Percentiles rank a stretch among this genome's conserved stretches.
Evolutionary conservation across 2,113 vertebrate genomes (phyloP).

Genomic region (Pelecanoides urinatrix): DNA sequence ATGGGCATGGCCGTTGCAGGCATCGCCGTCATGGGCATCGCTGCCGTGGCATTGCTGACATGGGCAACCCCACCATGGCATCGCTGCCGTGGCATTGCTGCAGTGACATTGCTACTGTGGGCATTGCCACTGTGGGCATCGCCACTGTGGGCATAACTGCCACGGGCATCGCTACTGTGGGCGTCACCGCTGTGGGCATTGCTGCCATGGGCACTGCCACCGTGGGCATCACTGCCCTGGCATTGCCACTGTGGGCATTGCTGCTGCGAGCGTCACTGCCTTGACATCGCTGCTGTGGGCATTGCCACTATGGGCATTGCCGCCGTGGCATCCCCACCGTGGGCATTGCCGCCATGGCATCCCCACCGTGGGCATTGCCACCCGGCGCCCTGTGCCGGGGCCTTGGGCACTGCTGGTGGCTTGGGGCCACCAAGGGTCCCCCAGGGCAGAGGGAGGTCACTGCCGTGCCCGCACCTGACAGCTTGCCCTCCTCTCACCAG

Average conservation of each 20-base stretch:
- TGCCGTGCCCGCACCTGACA: rapidly evolving
- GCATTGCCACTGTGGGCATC: background rate
- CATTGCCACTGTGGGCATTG: background rate
- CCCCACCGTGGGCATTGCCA: background rate
- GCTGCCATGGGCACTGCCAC: background rate
- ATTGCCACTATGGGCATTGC: background rate
- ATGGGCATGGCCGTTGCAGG: too few species aligned
- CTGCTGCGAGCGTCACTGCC: too few species aligned
- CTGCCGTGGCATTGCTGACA: background rate
- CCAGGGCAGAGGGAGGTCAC: background rate
- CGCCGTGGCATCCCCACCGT: background rate
- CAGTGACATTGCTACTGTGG: background rate
- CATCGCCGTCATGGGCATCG: background rate
- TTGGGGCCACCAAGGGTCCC: background rate
- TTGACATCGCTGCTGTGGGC: background rate
- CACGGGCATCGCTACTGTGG: too few species aligned
- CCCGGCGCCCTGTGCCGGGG: rapidly evolving
- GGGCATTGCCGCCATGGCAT: background rate
- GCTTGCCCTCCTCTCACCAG: background rate
- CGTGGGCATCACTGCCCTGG: rapidly evolving
- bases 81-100: background rate
- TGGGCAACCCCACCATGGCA: background rate
- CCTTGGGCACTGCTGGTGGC: background rate
- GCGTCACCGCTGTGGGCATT: too few species aligned
- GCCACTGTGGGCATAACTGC: rapidly evolving